These are phyloP conservation scores for Xenopus borealis DNA, from an alignment of 2,113 vertebrate species.

Conservation along the genomic window DNA sequence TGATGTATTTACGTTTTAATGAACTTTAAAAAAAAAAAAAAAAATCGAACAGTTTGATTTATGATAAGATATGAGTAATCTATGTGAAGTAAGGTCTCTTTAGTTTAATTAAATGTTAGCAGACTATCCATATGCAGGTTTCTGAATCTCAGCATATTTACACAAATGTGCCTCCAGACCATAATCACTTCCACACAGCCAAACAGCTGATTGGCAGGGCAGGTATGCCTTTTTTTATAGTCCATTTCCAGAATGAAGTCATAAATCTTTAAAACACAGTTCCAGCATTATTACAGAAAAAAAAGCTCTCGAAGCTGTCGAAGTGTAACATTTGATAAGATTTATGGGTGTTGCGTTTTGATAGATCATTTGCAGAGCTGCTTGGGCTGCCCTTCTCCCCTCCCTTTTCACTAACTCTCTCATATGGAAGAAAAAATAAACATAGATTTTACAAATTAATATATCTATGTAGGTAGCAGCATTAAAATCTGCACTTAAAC, in stretches of 20 bases:
- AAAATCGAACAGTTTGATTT: no score
- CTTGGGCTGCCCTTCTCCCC: constrained; percentile 69
- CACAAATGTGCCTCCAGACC: constrained; percentile 53
- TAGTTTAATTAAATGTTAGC: neutral
- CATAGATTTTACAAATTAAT: neutral
- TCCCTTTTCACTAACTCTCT: constrained; percentile 43
- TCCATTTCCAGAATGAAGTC: constrained; percentile 83
- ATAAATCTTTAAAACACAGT: constrained; percentile 73
- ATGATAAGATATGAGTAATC: no score
- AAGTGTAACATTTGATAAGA: constrained; percentile 76
- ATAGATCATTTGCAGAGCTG: constrained; percentile 77
- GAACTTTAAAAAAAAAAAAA: no score
- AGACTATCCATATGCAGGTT: neutral
- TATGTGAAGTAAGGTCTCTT: neutral
- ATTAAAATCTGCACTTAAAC: no score
- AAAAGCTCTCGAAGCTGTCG: constrained; percentile 71
- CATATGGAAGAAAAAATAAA: neutral
- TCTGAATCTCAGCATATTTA: constrained; percentile 47
- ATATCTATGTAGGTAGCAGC: neutral
- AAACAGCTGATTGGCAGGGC: constrained; percentile 68
- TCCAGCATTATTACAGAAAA: constrained; percentile 66
- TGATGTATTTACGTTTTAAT: no score
- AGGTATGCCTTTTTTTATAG: constrained; percentile 73
- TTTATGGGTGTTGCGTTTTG: constrained; percentile 76
- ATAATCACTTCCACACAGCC: constrained; percentile 64